Percentiles rank a stretch among this genome's conserved stretches.
These are phyloP conservation scores for Siphlonurus alternatus DNA, from an alignment of 2,888 invertebrate genomes.

Conservation along the genomic window DNA sequence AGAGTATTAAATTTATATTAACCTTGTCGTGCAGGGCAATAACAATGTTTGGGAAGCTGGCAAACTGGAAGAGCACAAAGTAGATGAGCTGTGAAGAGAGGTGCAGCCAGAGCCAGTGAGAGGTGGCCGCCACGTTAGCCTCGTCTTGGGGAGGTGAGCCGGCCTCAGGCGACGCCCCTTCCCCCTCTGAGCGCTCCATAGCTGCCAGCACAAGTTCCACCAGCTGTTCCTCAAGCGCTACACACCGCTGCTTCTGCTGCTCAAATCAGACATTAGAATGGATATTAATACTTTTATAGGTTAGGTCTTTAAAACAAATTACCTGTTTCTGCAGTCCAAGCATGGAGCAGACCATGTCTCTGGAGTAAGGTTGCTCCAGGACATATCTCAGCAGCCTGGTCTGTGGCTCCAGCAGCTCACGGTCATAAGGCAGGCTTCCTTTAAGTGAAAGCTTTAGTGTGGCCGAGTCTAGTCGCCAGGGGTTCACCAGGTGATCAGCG, in stretches of 20 bases:
- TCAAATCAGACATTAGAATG: slow-evolving; percentile 12
- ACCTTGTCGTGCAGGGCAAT: slow-evolving; percentile 73
- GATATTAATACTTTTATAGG: neutral
- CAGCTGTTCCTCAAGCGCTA: slow-evolving; percentile 80
- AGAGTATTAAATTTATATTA: too few relatives aligned
- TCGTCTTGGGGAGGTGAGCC: slow-evolving; percentile 33
- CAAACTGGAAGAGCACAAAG: slow-evolving; percentile 86
- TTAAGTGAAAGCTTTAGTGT: slow-evolving; percentile 54
- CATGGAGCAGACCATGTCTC: slow-evolving; percentile 94
- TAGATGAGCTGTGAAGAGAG: slow-evolving; percentile 88
- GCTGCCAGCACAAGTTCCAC: slow-evolving; percentile 81
- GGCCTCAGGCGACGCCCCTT: slow-evolving; percentile 29
- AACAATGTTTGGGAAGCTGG: slow-evolving; percentile 84
- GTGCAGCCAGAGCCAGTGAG: slow-evolving; percentile 82
- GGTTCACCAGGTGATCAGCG: slow-evolving; percentile 74
- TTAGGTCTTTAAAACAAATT: slow-evolving; percentile 1
- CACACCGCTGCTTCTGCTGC: slow-evolving; percentile 69
- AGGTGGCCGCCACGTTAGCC: slow-evolving; percentile 32
- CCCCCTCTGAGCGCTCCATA: slow-evolving; percentile 74
- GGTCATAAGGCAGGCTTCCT: slow-evolving; percentile 74
- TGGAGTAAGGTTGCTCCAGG: slow-evolving; percentile 83
- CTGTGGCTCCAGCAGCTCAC: slow-evolving; percentile 76
- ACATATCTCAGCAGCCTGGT: slow-evolving; percentile 75
- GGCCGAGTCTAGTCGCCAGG: slow-evolving; percentile 81
- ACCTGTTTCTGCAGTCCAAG: slow-evolving; percentile 83